These are phyloP conservation scores for Philypnodon macrostomus DNA, from an alignment of 2,797 vertebrate species.

Conservation along the genomic window DNA sequence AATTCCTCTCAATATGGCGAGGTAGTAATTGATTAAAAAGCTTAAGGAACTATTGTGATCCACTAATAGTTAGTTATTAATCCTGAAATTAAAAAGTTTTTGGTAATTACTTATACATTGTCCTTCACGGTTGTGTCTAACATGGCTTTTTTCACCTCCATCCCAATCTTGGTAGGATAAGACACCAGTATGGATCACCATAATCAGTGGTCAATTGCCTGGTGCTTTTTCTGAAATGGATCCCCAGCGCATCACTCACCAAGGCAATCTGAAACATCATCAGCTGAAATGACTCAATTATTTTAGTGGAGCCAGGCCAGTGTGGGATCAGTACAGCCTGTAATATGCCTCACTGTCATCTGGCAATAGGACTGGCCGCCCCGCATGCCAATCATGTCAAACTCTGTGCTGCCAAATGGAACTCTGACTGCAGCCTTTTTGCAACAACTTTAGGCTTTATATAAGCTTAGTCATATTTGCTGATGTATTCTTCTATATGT, in stretches of 20 bases:
- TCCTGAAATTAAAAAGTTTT: slow-evolving; percentile 13
- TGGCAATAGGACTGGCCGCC: slow-evolving; percentile 21
- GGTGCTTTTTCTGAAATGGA: slow-evolving; percentile 13
- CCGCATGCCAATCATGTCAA: slow-evolving; percentile 8
- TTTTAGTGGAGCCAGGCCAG: slow-evolving; percentile 42
- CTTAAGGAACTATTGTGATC: slow-evolving; percentile 17
- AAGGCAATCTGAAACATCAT: slow-evolving; percentile 34
- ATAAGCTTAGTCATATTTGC: not conserved
- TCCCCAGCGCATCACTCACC: slow-evolving; percentile 13
- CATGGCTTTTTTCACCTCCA: not conserved
- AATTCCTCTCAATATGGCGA: slow-evolving; percentile 44
- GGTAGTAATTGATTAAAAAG: slow-evolving; percentile 28
- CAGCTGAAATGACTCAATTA: slow-evolving; percentile 49
- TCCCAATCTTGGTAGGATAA: no score
- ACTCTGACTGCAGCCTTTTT: slow-evolving; percentile 6
- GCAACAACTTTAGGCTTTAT: slow-evolving; percentile 20
- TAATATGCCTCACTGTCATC: slow-evolving; percentile 34
- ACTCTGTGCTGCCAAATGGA: slow-evolving; percentile 11
- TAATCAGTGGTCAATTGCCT: slow-evolving; percentile 16
- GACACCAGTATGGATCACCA: not conserved
- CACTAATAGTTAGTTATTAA: slow-evolving; percentile 8
- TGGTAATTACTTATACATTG: not conserved
- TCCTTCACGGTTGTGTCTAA: no score
- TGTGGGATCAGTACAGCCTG: slow-evolving; percentile 7
- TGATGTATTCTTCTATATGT: not conserved